phyloP scores from a whole-genome alignment of 2,888 invertebrate species.

The Poecilobothrus nobilitatus region DNA sequence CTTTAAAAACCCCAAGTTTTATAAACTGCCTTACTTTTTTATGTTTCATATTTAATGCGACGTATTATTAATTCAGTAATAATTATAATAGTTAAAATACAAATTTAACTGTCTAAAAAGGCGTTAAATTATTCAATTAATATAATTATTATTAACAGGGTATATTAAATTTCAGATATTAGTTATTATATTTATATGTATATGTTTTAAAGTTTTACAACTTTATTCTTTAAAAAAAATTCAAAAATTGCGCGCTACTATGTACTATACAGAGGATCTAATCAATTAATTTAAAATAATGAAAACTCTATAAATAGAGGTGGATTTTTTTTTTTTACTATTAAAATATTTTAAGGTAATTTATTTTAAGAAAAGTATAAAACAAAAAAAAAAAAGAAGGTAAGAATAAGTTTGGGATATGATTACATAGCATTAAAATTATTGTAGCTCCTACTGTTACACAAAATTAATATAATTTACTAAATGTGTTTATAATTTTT shows the following conservation, averaged over 20 bases:
- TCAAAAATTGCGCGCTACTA: background rate
- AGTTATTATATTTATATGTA: background rate
- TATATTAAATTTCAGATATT: too few relatives aligned
- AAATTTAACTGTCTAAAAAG: too few relatives aligned
- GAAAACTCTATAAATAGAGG: background rate
- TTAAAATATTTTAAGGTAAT: background rate
- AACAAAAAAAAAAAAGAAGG: too few relatives aligned
- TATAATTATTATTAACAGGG: too few relatives aligned
- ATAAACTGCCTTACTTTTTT: too few relatives aligned
- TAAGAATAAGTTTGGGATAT: background rate
- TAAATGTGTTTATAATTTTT: background rate
- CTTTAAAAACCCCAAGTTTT: too few relatives aligned
- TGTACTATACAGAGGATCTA: background rate
- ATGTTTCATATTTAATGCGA: too few relatives aligned
- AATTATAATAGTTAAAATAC: too few relatives aligned
- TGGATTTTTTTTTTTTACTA: background rate
- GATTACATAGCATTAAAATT: background rate
- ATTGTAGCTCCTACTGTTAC: background rate
- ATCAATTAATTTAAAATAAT: background rate
- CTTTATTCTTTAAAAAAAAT: background rate
- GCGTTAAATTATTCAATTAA: too few relatives aligned
- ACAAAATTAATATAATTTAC: conserved; percentile 1
- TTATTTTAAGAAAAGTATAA: background rate
- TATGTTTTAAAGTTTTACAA: background rate
- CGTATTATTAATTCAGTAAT: too few relatives aligned